A percentile compares a stretch with the other conserved stretches of the same genome.
Evolutionary conservation across 92 coral and sea anemone genomes (phyloP).

Genomic region (Montipora capitata): DNA sequence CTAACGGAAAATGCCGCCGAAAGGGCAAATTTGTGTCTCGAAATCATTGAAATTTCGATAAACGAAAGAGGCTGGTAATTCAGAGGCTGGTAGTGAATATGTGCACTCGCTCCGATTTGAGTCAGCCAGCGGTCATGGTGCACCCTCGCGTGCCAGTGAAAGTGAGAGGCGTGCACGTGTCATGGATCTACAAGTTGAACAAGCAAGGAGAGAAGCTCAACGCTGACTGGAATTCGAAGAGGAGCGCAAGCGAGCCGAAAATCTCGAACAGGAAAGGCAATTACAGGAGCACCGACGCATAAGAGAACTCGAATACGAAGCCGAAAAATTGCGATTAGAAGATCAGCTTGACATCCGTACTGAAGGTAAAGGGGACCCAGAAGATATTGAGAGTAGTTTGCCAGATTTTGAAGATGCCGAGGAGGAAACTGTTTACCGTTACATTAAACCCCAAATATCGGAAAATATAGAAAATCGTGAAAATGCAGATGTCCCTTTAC

Average conservation of each 20-base stretch:
- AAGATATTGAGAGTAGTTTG: slow-evolving; percentile 51
- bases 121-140: background rate
- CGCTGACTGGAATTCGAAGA: slow-evolving; percentile 47
- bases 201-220: slow-evolving; percentile 39
- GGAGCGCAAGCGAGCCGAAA: slow-evolving; percentile 36
- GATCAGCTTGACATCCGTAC: slow-evolving; percentile 28
- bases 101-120: slow-evolving; percentile 13
- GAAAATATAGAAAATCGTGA: background rate
- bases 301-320: slow-evolving; percentile 53
- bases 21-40: slow-evolving; percentile 10
- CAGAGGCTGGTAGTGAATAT: slow-evolving; percentile 27
- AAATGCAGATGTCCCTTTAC: background rate
- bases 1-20: slow-evolving; percentile 13
- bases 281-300: slow-evolving; percentile 34
- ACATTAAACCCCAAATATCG: background rate
- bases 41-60: slow-evolving; percentile 28
- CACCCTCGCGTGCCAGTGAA: slow-evolving; percentile 27
- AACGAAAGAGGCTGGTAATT: slow-evolving; percentile 44
- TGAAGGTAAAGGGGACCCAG: slow-evolving; percentile 42
- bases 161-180: slow-evolving; percentile 32
- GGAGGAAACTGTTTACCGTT: slow-evolving; percentile 5
- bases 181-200: slow-evolving; percentile 49
- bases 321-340: slow-evolving; percentile 37
- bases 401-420: slow-evolving; percentile 33
- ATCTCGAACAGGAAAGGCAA: slow-evolving; percentile 40